Evolutionary conservation across 2,113 vertebrate species (phyloP), one percentile per base, ranked within the genome.

Genomic region (Cyanistes caeruleus): DNA sequence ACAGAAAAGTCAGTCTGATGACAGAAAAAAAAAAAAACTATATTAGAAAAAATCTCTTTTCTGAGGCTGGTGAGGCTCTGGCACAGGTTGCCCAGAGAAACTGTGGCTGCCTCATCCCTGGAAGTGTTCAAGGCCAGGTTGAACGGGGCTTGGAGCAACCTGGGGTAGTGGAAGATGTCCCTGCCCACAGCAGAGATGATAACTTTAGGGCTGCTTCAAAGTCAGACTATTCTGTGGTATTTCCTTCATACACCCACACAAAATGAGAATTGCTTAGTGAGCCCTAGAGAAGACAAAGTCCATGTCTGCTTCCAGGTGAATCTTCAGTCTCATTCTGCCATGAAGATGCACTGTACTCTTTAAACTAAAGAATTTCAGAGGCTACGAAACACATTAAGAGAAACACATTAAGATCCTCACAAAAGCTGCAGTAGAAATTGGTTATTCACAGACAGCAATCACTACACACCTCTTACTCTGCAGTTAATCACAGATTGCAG

Each of bases 331-430:
- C 62, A 53, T 16, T 23, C 17, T 41, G 43, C 56, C 70, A 53
- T 24, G 43, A 37, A 48, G 28, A 56, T 2, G 3, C 30, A 16
- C 28, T 1, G 3, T 14, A 46, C 17, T 56, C 70, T 72, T 82
- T 44, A 67, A 62, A 70, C 7, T 7, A 58, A 52, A 93, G n/a
- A 41, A 55, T 51, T 72, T 80, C 44, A 48, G 9, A 72, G 27
- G 25, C 10, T 24, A 49, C 20, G 53, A 44, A 89, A 43, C 20
- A 33, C 0, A 0, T 48, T 35, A 35, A 68, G 6, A n/a, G 53
- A 44, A 89, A 43, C 20, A 33, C 0, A 0, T 48, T 35, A 35
- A 68, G 6, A n/a, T 3, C 17, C 31, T 53, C 51, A 53, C 6
- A 64, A 87, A 74, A 69, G 16, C 46, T 49, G 16, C 48, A 65